Conservation (phyloP, 2,797 vertebrate species). For the Paramormyrops hopkinsi region DNA sequence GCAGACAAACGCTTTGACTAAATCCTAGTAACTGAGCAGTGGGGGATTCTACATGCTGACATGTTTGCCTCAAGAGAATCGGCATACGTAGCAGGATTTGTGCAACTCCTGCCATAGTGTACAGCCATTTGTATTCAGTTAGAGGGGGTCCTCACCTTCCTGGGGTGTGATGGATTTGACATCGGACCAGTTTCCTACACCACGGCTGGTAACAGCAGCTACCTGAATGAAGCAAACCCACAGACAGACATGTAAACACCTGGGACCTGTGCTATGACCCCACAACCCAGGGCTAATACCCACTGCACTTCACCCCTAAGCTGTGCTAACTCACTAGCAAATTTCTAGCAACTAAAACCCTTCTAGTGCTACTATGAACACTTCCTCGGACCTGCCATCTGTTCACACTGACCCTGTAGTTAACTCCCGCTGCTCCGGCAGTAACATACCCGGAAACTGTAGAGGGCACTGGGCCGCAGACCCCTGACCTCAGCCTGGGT, state of each 20-base stretch:
- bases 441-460: slow-evolving; percentile 77
- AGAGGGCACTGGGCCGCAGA: slow-evolving; percentile 65
- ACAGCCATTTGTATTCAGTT: not conserved
- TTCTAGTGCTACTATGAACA: not conserved
- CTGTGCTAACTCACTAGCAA: not conserved
- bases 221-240: slow-evolving; percentile 61
- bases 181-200: slow-evolving; percentile 87
- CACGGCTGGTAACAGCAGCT: slow-evolving; percentile 86
- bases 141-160: slow-evolving; percentile 65
- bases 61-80: not conserved
- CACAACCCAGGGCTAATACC: not conserved
- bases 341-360: not conserved
- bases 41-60: not conserved
- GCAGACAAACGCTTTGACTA: not conserved
- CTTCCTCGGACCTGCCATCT: not conserved
- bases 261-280: not conserved
- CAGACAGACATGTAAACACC: not conserved
- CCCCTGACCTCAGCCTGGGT: slow-evolving; percentile 63
- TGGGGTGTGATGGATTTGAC: slow-evolving; percentile 79
- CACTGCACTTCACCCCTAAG: not conserved
- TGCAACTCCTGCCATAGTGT: not conserved
- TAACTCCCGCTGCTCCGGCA: not conserved
- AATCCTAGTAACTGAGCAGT: not conserved
- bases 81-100: not conserved
- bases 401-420: not conserved